phyloP scores from a whole-genome alignment of 2,888 invertebrate species.

The Alsophila aescularia region DNA sequence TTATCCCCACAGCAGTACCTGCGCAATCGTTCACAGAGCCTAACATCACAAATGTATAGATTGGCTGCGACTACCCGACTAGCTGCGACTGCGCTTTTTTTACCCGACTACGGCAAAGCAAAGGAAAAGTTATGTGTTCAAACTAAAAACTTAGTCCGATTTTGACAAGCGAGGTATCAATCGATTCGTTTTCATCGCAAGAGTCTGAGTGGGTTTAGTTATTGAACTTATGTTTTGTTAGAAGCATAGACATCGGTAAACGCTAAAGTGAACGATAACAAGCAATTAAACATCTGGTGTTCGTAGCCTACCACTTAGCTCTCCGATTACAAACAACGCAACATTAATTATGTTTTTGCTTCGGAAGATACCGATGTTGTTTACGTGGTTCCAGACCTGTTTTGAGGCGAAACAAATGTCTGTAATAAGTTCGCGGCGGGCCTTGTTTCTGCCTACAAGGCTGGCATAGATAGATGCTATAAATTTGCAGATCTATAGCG shows the following conservation, averaged over 20 bases:
- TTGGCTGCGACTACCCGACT: too few species aligned
- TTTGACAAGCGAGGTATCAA: too few species aligned
- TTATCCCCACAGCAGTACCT: too few species aligned
- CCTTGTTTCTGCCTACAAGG: conserved; percentile 42
- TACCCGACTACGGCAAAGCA: too few species aligned
- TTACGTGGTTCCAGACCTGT: conserved; percentile 64
- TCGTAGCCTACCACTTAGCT: conserved; percentile 60
- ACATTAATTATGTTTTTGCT: conserved; percentile 80
- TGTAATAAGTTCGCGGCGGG: conserved; percentile 63
- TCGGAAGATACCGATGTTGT: conserved; percentile 70
- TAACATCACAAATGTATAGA: too few species aligned
- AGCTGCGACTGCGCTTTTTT: too few species aligned
- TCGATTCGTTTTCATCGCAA: too few species aligned
- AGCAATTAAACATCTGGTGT: conserved; percentile 59
- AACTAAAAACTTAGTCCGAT: too few species aligned
- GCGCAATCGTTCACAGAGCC: too few species aligned
- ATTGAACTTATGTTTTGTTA: too few species aligned
- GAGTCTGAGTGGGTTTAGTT: too few species aligned
- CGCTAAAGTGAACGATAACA: conserved; percentile 38
- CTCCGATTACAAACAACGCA: conserved; percentile 74
- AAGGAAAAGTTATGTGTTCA: too few species aligned
- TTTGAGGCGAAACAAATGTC: conserved; percentile 69
- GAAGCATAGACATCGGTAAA: not conserved
- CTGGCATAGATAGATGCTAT: conserved; percentile 28
- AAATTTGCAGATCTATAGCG: conserved; percentile 16